Conservation (phyloP, 2,888 invertebrate genomes). For the Sphaeridia pumilis region DNA sequence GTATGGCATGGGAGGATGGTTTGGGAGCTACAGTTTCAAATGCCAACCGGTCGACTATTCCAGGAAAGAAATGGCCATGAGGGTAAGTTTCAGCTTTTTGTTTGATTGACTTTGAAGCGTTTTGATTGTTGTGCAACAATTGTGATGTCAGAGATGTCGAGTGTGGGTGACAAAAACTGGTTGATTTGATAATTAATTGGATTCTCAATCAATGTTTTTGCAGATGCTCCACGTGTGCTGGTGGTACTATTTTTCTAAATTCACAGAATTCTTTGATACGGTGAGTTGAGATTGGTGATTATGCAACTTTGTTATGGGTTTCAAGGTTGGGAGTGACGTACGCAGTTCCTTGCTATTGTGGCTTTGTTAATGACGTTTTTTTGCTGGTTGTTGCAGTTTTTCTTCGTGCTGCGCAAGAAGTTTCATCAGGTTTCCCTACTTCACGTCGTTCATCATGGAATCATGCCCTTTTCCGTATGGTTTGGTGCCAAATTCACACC, state of each 20-base stretch:
- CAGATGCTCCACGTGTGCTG: constrained; percentile 87
- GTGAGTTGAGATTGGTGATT: no score
- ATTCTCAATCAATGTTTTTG: no score
- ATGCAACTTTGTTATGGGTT: no score
- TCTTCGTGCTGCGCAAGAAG: constrained; percentile 91
- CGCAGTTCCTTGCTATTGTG: no score
- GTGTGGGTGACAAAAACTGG: no score
- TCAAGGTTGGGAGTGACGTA: no score
- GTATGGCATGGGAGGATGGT: constrained; percentile 84
- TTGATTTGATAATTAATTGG: no score
- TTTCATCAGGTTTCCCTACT: constrained; percentile 83
- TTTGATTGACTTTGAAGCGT: no score
- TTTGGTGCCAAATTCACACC: constrained; percentile 91
- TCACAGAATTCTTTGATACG: constrained; percentile 93
- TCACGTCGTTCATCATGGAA: constrained; percentile 91
- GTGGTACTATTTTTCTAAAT: constrained; percentile 96
- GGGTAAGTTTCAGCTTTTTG: constrained; percentile 51
- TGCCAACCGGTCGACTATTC: constrained; percentile 87
- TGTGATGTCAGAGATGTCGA: no score
- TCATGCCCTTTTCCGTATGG: constrained; percentile 95
- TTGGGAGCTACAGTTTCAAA: constrained; percentile 72
- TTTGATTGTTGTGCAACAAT: no score
- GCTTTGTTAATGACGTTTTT: no score
- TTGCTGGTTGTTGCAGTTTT: constrained; percentile 65
- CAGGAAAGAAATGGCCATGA: constrained; percentile 61